phyloP scores from a whole-genome alignment of 2,888 invertebrate genomes.

The Axea sp. region DNA sequence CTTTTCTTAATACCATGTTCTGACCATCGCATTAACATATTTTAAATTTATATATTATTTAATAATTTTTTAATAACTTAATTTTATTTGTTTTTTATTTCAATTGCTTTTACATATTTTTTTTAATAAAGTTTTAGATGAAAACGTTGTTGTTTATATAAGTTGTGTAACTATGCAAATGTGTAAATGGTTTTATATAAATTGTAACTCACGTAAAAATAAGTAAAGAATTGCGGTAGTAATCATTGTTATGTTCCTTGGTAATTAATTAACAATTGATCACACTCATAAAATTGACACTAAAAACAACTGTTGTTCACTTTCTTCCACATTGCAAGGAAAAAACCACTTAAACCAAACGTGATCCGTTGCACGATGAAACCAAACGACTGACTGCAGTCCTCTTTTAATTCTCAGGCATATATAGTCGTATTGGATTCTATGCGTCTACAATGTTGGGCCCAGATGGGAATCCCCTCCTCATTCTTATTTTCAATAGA shows the following conservation, averaged over 20 bases:
- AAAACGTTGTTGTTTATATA: no score
- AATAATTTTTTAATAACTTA: no score
- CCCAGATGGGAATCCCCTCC: conserved; percentile 34
- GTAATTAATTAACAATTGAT: background rate
- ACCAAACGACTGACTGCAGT: conserved; percentile 37
- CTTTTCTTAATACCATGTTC: no score
- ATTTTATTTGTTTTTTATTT: no score
- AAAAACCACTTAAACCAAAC: conserved; percentile 20
- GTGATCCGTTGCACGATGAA: conserved; percentile 29
- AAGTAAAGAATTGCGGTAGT: conserved; percentile 3
- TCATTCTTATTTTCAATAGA: background rate
- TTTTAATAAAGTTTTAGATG: no score
- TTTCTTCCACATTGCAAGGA: conserved; percentile 28
- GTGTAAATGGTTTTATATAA: background rate
- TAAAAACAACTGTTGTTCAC: conserved; percentile 15
- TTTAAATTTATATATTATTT: no score
- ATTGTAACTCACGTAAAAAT: conserved; percentile 6
- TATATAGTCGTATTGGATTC: conserved; percentile 45
- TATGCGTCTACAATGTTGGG: conserved; percentile 19
- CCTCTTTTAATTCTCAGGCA: conserved; percentile 48
- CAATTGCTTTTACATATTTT: no score
- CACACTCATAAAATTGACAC: conserved; percentile 11
- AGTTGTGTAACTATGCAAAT: no score
- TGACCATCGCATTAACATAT: no score
- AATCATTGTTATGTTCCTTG: conserved; percentile 7